Conservation (phyloP, 2,797 vertebrate species). For the Hippoglossus hippoglossus region DNA sequence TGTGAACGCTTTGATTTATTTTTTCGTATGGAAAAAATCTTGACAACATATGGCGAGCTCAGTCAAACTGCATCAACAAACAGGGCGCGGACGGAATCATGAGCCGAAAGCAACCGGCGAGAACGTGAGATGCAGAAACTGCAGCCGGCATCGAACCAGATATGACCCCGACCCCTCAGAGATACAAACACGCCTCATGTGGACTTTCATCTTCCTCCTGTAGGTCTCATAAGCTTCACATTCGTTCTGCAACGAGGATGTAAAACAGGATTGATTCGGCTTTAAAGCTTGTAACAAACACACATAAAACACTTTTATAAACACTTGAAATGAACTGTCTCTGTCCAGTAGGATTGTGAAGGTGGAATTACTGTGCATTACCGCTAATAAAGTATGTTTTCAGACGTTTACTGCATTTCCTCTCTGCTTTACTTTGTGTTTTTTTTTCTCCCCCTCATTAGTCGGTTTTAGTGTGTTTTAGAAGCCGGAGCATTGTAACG, state of each 20-base stretch:
- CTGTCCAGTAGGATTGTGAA: background rate
- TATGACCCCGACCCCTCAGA: too few species aligned
- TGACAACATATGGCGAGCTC: slow-evolving; percentile 1
- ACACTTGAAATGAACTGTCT: background rate
- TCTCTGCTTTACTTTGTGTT: slow-evolving; percentile 9
- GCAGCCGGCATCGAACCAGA: too few species aligned
- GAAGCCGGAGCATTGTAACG: background rate
- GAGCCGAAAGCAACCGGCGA: too few species aligned
- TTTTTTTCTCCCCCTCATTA: background rate
- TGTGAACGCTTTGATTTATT: slow-evolving; percentile 8
- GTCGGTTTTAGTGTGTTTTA: slow-evolving; percentile 8
- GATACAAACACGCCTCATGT: too few species aligned
- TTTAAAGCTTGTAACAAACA: too few species aligned
- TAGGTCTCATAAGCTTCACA: too few species aligned
- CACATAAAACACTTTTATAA: too few species aligned
- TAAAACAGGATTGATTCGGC: too few species aligned
- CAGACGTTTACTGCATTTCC: background rate
- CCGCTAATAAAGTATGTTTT: background rate
- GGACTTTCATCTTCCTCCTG: background rate
- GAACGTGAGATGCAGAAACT: too few species aligned
- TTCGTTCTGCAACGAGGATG: too few species aligned
- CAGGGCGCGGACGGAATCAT: too few species aligned
- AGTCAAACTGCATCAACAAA: too few species aligned
- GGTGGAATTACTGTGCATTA: background rate
- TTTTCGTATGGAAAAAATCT: slow-evolving; percentile 5